A percentile compares a stretch with the other conserved stretches of the same genome.
phyloP scores from a whole-genome alignment of 2,888 invertebrate genomes.

The Clistopyga incitator region DNA sequence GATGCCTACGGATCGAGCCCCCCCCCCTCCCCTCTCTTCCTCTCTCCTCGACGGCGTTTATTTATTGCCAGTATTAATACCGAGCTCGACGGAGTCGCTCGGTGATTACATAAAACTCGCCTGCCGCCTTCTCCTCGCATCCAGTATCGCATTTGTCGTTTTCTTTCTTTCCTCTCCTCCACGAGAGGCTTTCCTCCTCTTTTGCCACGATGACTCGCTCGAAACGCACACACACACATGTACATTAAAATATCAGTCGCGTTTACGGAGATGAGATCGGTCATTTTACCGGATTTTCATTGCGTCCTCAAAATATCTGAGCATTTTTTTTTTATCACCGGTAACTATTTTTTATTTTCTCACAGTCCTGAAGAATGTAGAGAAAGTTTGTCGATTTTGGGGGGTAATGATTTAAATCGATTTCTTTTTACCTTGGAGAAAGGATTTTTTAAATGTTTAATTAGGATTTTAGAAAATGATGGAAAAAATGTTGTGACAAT shows the following conservation, averaged over 20 bases:
- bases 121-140: conserved; percentile 71
- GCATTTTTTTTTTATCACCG: too few species aligned
- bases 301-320: too few species aligned
- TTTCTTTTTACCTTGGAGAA: too few species aligned
- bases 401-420: too few species aligned
- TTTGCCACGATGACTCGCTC: conserved; percentile 29
- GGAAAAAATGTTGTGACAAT: too few species aligned
- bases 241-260: not conserved
- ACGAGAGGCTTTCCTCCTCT: conserved; percentile 18
- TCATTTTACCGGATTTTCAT: too few species aligned
- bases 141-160: conserved; percentile 63
- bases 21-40: conserved; percentile 35
- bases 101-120: conserved; percentile 81
- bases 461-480: too few species aligned
- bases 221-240: conserved; percentile 4
- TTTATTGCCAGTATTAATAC: conserved; percentile 81
- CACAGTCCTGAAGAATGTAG: too few species aligned
- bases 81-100: conserved; percentile 76
- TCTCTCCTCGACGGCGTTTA: conserved; percentile 76
- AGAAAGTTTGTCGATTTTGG: too few species aligned
- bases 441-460: too few species aligned
- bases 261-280: too few species aligned
- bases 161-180: conserved; percentile 41
- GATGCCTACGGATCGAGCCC: conserved; percentile 65
- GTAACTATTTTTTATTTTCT: too few species aligned